Base-by-base conservation (phyloP, 2,113 vertebrate genomes). In the Eubucco bourcierii region DNA sequence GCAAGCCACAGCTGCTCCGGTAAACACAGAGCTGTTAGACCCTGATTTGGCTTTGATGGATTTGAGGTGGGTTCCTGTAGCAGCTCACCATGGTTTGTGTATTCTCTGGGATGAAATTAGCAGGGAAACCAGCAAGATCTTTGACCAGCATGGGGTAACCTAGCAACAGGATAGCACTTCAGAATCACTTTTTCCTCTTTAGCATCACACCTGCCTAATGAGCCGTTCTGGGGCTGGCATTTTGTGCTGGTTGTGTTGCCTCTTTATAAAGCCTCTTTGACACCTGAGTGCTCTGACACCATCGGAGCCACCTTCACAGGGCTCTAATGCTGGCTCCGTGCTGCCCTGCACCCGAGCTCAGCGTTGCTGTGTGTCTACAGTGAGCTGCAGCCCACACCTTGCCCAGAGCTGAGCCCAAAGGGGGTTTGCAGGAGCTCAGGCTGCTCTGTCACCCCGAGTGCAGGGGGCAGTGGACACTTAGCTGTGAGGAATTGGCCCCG, bases 81-180 rank as follows among this genome's bases (percentile, higher is more conserved):
- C 31, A 68, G 60, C 41, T 63, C 13, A 18, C 16, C 1, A 4
- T 21, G 19, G 64, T 28, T 29, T n/a, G 11, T 68, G 20, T 58
- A 55, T 60, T 80, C 71, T 71, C 17, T 68, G 37, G 70, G 28
- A 44, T 70, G 78, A 70, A 70, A 58, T 58, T 56, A 39, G 44
- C 23, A 52, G 63, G 71, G 64, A 81, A 85, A 56, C n/a, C 12
- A 55, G 76, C 7, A 63, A 64, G 55, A 52, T 37, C 66, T 81
- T 75, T 75, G 52, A 17, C 52, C 34, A n/a, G 37, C 29, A 11
- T n/a, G 37, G 52, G 23, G 81, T 94, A 93, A 67, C 88, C 76
- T 78, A 84, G 94, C 94, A 95, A 95, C 90, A 67, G 58, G 68
- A 28, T 37, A 76, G 67, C 39, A n/a, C 50, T 55, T 28, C 31